These are phyloP conservation scores for Hiodon alosoides DNA, from an alignment of 2,113 vertebrate genomes.

Conservation along the genomic window DNA sequence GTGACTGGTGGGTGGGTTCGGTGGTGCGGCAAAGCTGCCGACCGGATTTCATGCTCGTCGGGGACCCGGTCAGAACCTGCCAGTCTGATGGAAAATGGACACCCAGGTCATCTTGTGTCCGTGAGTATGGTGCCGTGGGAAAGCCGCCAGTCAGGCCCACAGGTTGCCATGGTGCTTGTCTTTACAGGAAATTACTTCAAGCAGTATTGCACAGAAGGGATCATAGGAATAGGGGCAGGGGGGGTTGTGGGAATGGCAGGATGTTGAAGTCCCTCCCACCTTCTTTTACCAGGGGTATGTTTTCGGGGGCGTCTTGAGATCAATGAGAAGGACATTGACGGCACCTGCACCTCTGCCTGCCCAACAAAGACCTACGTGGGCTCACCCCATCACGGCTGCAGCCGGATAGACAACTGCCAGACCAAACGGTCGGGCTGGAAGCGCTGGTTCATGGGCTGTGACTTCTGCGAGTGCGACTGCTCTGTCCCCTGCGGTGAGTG, in stretches of 20 bases:
- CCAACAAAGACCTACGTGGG: conserved; percentile 51
- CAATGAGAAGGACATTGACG: conserved; percentile 60
- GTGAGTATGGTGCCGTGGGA: conserved; percentile 51
- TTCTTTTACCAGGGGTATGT: conserved; percentile 62
- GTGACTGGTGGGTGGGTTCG: conserved; percentile 78
- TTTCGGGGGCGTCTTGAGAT: conserved; percentile 60
- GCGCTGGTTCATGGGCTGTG: conserved; percentile 64
- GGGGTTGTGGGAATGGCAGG: not conserved
- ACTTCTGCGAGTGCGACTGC: conserved; percentile 72
- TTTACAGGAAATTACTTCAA: not conserved
- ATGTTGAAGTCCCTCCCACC: not conserved
- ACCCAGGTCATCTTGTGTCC: conserved; percentile 64
- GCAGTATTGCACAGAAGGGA: not conserved
- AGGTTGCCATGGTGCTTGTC: not conserved
- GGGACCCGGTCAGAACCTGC: conserved; percentile 62
- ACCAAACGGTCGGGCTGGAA: conserved; percentile 67
- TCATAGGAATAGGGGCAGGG: too few relatives aligned
- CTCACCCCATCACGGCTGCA: conserved; percentile 57
- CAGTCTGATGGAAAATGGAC: conserved; percentile 66
- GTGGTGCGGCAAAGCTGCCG: conserved; percentile 70
- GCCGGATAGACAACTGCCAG: conserved; percentile 61
- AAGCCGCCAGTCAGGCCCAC: not conserved
- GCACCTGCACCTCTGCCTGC: conserved; percentile 66
- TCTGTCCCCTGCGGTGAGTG: conserved; percentile 61
- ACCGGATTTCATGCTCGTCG: conserved; percentile 68